phyloP scores from a whole-genome alignment of 2,888 invertebrate species.

The Plagodis pulveraria region DNA sequence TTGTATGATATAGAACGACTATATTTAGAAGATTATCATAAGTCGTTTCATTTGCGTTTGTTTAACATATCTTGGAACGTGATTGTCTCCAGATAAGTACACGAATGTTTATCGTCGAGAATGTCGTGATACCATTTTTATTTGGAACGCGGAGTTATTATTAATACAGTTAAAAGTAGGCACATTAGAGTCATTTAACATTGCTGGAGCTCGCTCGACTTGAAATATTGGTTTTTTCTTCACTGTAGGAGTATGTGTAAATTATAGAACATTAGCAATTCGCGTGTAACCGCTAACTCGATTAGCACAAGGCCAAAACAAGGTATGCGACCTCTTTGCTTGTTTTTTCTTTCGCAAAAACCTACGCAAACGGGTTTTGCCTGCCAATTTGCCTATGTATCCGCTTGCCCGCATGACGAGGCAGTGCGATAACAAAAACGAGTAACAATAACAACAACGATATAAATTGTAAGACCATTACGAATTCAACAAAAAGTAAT shows the following conservation, averaged over 20 bases:
- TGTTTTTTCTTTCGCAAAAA: slow-evolving; percentile 57
- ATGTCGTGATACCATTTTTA: slow-evolving; percentile 42
- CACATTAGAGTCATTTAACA: slow-evolving; percentile 49
- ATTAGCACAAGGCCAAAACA: slow-evolving; percentile 78
- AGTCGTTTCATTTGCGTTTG: slow-evolving; percentile 45
- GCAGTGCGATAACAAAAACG: slow-evolving; percentile 45
- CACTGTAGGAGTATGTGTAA: slow-evolving; percentile 57
- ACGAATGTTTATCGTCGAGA: slow-evolving; percentile 41
- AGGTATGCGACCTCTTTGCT: slow-evolving; percentile 79
- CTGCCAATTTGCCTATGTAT: slow-evolving; percentile 56
- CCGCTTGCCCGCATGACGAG: slow-evolving; percentile 57
- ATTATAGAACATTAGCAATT: slow-evolving; percentile 69
- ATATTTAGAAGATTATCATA: slow-evolving; percentile 62
- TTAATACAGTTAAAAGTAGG: slow-evolving; percentile 33
- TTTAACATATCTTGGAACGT: slow-evolving; percentile 47
- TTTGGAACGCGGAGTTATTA: slow-evolving; percentile 38
- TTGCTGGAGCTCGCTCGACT: slow-evolving; percentile 42
- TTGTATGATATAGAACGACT: slow-evolving; percentile 67
- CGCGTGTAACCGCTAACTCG: slow-evolving; percentile 72
- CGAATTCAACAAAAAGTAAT: slow-evolving; percentile 53
- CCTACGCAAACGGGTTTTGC: slow-evolving; percentile 58
- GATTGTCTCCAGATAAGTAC: slow-evolving; percentile 42
- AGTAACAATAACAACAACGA: slow-evolving; percentile 46
- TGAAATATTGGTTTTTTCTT: slow-evolving; percentile 50
- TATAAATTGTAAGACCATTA: slow-evolving; percentile 51